Evolutionary conservation across 2,797 vertebrate genomes (phyloP).

Genomic region (Amblyraja radiata): DNA sequence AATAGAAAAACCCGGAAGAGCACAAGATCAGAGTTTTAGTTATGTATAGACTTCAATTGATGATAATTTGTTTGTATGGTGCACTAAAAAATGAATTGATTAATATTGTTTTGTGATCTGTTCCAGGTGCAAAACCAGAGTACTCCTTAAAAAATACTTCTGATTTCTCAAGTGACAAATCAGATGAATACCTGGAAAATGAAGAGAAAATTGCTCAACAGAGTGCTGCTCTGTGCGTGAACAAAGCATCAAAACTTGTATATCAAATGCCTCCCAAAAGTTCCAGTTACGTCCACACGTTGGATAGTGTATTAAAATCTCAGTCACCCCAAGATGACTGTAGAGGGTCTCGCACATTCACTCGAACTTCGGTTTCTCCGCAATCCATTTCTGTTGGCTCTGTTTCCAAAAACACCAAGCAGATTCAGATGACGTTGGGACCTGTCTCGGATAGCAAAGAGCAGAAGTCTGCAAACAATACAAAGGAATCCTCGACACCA

Average conservation of each 20-base stretch:
- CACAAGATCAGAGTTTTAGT: too few relatives aligned
- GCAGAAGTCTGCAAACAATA: too few relatives aligned
- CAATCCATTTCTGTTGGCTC: slow-evolving; percentile 30
- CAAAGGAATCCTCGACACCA: not conserved
- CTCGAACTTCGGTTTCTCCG: slow-evolving; percentile 33
- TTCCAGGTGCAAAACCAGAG: slow-evolving; percentile 49
- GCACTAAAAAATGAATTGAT: slow-evolving; percentile 12
- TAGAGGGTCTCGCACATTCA: slow-evolving; percentile 47
- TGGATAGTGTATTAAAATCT: slow-evolving; percentile 80
- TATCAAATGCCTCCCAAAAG: slow-evolving; percentile 84
- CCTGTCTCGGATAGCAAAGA: too few relatives aligned
- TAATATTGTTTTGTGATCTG: not conserved
- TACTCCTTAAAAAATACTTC: slow-evolving; percentile 81
- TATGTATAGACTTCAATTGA: not conserved
- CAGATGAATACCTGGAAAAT: slow-evolving; percentile 92
- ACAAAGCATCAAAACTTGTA: slow-evolving; percentile 61
- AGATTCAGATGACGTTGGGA: too few relatives aligned
- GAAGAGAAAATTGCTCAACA: slow-evolving; percentile 90
- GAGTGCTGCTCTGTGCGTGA: slow-evolving; percentile 70
- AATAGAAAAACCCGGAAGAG: too few relatives aligned
- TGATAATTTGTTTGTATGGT: not conserved
- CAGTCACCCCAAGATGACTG: slow-evolving; percentile 48
- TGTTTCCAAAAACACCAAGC: too few relatives aligned
- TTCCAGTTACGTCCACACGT: slow-evolving; percentile 83
- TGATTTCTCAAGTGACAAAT: slow-evolving; percentile 92